Evolutionary conservation across 2,113 vertebrate species (phyloP), one percentile per base, ranked within the genome.

Genomic region (Otocyon megalotis): DNA sequence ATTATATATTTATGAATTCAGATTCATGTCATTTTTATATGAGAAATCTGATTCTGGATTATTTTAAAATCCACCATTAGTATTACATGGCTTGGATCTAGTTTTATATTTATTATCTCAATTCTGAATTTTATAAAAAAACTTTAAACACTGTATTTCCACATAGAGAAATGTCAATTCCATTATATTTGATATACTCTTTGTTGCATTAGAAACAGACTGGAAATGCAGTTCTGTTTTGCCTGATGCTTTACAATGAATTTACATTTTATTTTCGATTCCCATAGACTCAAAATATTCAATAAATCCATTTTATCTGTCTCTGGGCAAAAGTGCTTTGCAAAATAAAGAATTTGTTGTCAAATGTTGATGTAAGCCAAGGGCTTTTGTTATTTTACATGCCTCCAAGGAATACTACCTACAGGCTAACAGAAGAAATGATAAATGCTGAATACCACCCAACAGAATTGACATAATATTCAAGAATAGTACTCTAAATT

Each of bases 211-310:
- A 76, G 37, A 60, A 82, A 84, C 15, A 90, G 11, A 35, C 19
- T 88, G 28, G 15, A 91, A 88, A 93, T 54, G 7, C 8, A 85
- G 32, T 50, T 87, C 35, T 95, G 20, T 80, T 65, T 93, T 90
- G 53, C 22, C 50, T 58, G 22, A 63, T 93, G 10, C 19, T 88
- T 82, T 90, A 30, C 26, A 85, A 82, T 58, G 19, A 85, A 96
- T 96, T 93, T 77, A 82, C 32, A 82, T 88, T 96, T 96, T 94
- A 94, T 84, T 94, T 87, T 83, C 86, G 85, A 85, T 93, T 15
- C 48, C 86, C 30, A 58, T 9, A 94, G 93, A 77, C 32, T 67
- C 14, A 37, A 97, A 95, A 97, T 94, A 97, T 94, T 88, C 43
- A 97, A 72, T 81, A 82, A 93, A 91, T 88, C 4, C 22, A 91